phyloP scores from a whole-genome alignment of 2,888 invertebrate species.

The Tuta absoluta region DNA sequence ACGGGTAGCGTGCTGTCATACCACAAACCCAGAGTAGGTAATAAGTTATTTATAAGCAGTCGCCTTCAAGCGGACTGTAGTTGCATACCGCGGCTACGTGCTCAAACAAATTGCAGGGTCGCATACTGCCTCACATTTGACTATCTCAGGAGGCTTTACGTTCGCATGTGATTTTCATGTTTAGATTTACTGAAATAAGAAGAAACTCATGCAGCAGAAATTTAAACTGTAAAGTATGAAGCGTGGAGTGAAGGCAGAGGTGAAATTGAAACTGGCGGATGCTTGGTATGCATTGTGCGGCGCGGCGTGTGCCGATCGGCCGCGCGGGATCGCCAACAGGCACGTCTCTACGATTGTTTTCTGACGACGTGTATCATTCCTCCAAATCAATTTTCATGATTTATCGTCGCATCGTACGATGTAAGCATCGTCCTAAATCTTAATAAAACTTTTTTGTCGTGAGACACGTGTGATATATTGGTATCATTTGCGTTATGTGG shows the following conservation, averaged over 20 bases:
- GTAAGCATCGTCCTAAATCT: constrained; percentile 47
- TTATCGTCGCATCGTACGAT: constrained; percentile 56
- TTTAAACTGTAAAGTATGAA: constrained; percentile 48
- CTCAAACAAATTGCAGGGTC: constrained; percentile 35
- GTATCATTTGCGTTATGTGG: constrained; percentile 65
- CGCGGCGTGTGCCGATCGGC: constrained; percentile 69
- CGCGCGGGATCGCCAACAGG: constrained; percentile 52
- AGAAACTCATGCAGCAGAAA: not conserved
- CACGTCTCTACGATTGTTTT: constrained; percentile 80
- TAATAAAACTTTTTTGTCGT: constrained; percentile 50
- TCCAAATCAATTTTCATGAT: constrained; percentile 75
- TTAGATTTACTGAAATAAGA: constrained; percentile 7
- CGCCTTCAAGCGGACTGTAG: constrained; percentile 42
- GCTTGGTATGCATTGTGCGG: constrained; percentile 79
- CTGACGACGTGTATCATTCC: constrained; percentile 79
- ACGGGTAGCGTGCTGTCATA: constrained; percentile 46
- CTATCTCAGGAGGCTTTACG: constrained; percentile 24
- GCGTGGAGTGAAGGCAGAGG: constrained; percentile 60
- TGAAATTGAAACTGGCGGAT: constrained; percentile 75
- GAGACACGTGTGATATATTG: constrained; percentile 57
- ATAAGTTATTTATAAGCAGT: constrained; percentile 69
- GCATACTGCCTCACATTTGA: constrained; percentile 27
- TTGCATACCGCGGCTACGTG: constrained; percentile 40
- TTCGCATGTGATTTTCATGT: constrained; percentile 10
- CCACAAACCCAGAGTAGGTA: constrained; percentile 45